phyloP scores from a whole-genome alignment of 2,113 vertebrate genomes.

The Chloropsis hardwickii region DNA sequence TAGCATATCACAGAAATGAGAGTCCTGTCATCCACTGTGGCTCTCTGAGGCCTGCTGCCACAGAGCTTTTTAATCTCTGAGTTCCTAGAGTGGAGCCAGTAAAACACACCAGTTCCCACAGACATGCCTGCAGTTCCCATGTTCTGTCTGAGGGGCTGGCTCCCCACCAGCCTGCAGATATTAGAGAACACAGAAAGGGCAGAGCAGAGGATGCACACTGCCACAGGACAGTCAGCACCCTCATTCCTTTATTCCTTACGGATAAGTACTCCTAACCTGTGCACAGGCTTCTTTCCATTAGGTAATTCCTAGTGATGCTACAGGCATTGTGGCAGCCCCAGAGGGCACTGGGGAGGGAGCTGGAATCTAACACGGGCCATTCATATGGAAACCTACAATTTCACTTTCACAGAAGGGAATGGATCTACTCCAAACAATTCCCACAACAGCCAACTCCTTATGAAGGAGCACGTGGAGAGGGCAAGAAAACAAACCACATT shows the following conservation, averaged over 20 bases:
- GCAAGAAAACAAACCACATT: background rate
- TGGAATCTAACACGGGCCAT: background rate
- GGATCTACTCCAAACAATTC: background rate
- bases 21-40: background rate
- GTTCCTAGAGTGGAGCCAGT: background rate
- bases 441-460: background rate
- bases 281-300: background rate
- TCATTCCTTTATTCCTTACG: rapidly evolving
- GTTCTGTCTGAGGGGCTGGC: rapidly evolving
- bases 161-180: background rate
- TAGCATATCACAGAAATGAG: background rate
- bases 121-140: rapidly evolving
- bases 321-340: background rate
- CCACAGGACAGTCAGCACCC: background rate
- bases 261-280: background rate
- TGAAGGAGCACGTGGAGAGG: background rate
- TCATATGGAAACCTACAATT: background rate
- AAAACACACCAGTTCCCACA: background rate
- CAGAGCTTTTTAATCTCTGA: background rate
- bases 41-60: background rate
- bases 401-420: background rate
- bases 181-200: background rate
- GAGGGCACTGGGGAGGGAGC: background rate
- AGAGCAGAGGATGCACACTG: background rate
- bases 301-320: background rate